Percentiles rank a stretch among this genome's conserved stretches.
Evolutionary conservation across 1,140 invertebrate genomes (phyloP).

Genomic region (Euwallacea fornicatus): DNA sequence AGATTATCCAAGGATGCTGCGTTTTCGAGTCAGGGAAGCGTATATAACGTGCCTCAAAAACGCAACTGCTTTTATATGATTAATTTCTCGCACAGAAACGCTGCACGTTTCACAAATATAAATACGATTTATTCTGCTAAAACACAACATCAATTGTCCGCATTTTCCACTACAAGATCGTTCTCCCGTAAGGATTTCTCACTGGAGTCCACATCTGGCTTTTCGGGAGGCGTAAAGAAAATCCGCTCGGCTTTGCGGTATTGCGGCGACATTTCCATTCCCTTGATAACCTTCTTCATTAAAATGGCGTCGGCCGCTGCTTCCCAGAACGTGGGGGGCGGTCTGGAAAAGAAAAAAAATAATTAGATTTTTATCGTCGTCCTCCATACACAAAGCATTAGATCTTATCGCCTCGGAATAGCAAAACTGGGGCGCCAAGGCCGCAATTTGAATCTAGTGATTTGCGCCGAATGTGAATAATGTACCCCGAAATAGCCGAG

Average conservation of each 20-base stretch:
- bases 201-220: slow-evolving; percentile 12
- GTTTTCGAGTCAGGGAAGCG: no score
- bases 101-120: no score
- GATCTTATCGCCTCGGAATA: not conserved
- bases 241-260: slow-evolving; percentile 14
- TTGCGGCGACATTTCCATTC: slow-evolving; percentile 16
- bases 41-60: no score
- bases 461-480: no score
- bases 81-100: no score
- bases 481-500: no score
- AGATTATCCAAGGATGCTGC: no score
- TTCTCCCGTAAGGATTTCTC: slow-evolving; percentile 25
- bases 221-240: slow-evolving; percentile 10
- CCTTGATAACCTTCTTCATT: slow-evolving; percentile 36
- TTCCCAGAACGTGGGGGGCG: slow-evolving; percentile 46
- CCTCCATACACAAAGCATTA: not conserved
- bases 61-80: no score
- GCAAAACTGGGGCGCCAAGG: slow-evolving; percentile 2
- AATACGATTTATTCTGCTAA: no score
- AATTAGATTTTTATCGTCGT: not conserved
- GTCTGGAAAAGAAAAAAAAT: slow-evolving; percentile 28
- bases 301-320: slow-evolving; percentile 47
- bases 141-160: no score
- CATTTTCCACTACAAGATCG: slow-evolving; percentile 33
- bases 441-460: not conserved